phyloP scores from a whole-genome alignment of 2,113 vertebrate species.

The Eublepharis macularius region DNA sequence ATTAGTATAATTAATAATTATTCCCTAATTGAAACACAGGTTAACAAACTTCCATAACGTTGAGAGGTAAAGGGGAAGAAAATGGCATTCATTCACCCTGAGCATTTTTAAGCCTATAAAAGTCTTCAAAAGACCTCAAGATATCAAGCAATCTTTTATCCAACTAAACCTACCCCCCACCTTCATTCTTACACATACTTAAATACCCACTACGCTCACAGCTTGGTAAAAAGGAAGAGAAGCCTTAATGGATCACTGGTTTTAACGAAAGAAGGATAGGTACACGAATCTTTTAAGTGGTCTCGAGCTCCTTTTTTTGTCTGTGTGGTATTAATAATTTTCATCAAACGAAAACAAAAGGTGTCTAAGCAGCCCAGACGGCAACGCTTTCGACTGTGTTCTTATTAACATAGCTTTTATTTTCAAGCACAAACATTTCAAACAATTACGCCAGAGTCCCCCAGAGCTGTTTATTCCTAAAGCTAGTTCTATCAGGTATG shows the following conservation, averaged over 20 bases:
- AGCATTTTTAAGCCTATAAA: conserved; percentile 84
- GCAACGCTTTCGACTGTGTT: conserved; percentile 59
- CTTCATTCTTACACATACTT: conserved; percentile 79
- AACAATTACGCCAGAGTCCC: conserved; percentile 69
- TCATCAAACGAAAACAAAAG: conserved; percentile 73
- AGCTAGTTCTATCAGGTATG: conserved; percentile 56
- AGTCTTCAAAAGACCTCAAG: conserved; percentile 83
- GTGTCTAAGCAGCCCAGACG: conserved; percentile 57
- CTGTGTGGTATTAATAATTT: conserved; percentile 78
- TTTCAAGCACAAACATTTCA: conserved; percentile 71
- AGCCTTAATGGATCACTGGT: conserved; percentile 83
- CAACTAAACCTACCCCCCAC: conserved; percentile 84
- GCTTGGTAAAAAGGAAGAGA: conserved; percentile 77
- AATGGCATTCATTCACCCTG: conserved; percentile 77
- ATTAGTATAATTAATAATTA: conserved; percentile 83
- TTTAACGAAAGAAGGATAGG: conserved; percentile 78
- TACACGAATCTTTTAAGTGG: conserved; percentile 73
- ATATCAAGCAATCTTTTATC: conserved; percentile 87
- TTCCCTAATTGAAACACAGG: conserved; percentile 77
- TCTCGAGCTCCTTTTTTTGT: conserved; percentile 74
- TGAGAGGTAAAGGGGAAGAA: conserved; percentile 70
- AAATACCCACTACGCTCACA: conserved; percentile 82
- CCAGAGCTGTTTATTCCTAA: conserved; percentile 52
- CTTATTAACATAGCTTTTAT: conserved; percentile 77
- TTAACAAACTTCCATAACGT: conserved; percentile 79